A percentile compares a stretch with the other conserved stretches of the same genome.
Evolutionary conservation across 2,888 invertebrate species (phyloP).

Genomic region (Flexamia atlantica): DNA sequence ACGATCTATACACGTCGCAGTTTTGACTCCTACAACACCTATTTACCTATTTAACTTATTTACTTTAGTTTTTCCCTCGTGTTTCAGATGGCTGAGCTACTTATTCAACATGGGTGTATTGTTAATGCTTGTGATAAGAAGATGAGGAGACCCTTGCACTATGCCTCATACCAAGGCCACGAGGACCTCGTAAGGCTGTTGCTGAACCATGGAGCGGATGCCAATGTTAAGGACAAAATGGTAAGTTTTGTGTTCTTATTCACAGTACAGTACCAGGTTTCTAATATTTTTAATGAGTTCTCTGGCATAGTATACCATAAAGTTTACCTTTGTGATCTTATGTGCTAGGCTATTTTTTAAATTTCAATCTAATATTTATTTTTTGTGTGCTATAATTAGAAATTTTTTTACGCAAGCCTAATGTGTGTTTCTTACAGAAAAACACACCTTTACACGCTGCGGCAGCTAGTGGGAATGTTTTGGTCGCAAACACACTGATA

Average conservation of each 20-base stretch:
- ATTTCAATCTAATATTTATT: too few species aligned
- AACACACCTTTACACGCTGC: constrained; percentile 82
- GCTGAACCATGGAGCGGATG: constrained; percentile 75
- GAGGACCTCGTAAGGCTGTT: constrained; percentile 75
- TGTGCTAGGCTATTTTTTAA: background rate
- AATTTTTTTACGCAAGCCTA: too few species aligned
- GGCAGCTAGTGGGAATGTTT: constrained; percentile 77
- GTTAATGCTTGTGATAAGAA: constrained; percentile 82
- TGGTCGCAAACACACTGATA: constrained; percentile 75
- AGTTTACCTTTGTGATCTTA: background rate
- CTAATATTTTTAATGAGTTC: too few species aligned
- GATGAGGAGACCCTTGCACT: constrained; percentile 80
- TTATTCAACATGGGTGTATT: constrained; percentile 77
- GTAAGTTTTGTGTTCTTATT: too few species aligned
- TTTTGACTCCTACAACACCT: too few species aligned
- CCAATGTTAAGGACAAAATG: constrained; percentile 76
- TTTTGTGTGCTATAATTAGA: too few species aligned
- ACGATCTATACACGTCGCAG: too few species aligned
- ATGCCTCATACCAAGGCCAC: constrained; percentile 80
- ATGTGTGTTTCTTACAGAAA: constrained; percentile 71
- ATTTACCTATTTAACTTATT: too few species aligned
- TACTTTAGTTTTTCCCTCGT: background rate
- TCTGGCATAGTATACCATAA: too few species aligned
- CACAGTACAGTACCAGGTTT: too few species aligned
- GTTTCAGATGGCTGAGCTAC: constrained; percentile 76